Percentiles rank a stretch among this genome's conserved stretches.
phyloP scores from a whole-genome alignment of 1,140 invertebrate species.

The Cardiocondyla obscurior region DNA sequence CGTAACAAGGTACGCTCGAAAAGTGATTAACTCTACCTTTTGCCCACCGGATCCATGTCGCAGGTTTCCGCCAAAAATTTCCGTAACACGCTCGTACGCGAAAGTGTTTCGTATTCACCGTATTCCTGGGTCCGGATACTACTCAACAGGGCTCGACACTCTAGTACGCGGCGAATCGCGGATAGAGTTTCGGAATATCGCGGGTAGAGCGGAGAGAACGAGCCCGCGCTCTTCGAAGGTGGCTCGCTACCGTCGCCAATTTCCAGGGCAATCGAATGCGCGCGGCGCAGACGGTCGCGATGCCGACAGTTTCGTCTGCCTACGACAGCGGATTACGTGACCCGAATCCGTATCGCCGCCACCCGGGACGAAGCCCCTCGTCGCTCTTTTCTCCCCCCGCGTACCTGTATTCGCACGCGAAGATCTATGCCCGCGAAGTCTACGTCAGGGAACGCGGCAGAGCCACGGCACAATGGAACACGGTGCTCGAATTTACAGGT shows the following conservation, averaged over 20 bases:
- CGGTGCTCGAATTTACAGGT: conserved; percentile 4
- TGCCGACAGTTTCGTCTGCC: conserved; percentile 45
- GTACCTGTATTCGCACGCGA: conserved; percentile 30
- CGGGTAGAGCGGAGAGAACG: neutral
- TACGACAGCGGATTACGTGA: conserved; percentile 63
- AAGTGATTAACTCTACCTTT: conserved; percentile 36
- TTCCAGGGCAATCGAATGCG: conserved; percentile 65
- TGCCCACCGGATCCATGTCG: conserved; percentile 12
- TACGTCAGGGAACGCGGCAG: neutral
- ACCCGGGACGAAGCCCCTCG: conserved; percentile 5
- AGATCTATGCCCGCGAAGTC: conserved; percentile 14
- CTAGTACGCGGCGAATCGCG: neutral
- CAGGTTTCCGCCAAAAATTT: conserved; percentile 18
- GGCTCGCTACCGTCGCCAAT: conserved; percentile 57
- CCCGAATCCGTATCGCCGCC: conserved; percentile 44
- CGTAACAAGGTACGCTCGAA: conserved; percentile 3
- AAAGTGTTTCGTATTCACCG: conserved; percentile 14
- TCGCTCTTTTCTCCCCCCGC: neutral
- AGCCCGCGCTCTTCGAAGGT: neutral
- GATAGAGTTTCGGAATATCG: neutral
- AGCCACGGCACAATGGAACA: conserved; percentile 12
- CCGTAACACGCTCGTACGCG: neutral
- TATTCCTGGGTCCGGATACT: neutral
- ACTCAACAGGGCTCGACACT: conserved; percentile 2
- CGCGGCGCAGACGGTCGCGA: conserved; percentile 64